Conservation (phyloP, 2,888 invertebrate genomes). For the Cephus runcator region DNA sequence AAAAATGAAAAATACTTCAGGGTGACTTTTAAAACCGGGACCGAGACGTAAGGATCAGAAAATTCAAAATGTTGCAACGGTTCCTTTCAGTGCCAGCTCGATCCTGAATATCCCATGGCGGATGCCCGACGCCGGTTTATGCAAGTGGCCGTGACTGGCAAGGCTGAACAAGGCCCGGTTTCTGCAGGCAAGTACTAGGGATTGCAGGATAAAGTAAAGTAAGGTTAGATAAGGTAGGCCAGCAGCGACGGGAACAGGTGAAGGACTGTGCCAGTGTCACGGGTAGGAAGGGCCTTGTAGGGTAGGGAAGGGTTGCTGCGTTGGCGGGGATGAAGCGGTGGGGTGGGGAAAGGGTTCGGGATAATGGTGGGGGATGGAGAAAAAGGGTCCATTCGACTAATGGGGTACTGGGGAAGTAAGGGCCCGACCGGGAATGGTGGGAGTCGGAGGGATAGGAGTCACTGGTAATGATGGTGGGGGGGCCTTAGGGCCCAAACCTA, state of each 20-base stretch:
- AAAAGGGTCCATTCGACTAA: background rate
- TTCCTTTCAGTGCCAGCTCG: background rate
- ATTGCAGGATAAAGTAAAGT: conserved; percentile 2
- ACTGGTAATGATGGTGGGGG: background rate
- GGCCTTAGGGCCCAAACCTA: background rate
- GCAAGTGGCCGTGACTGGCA: conserved; percentile 33
- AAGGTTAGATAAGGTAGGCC: background rate
- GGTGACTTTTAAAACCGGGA: background rate
- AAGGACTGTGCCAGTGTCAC: conserved; percentile 25
- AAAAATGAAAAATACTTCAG: background rate
- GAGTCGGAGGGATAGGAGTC: background rate
- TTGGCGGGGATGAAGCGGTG: background rate
- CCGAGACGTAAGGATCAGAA: background rate
- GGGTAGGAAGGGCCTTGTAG: background rate
- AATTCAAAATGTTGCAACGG: background rate
- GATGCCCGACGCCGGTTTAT: conserved; percentile 30
- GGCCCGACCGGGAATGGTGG: background rate
- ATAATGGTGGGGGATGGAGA: background rate
- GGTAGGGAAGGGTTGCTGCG: background rate
- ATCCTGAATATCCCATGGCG: background rate
- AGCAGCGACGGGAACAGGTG: conserved; percentile 31
- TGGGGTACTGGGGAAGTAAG: background rate
- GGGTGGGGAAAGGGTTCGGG: background rate
- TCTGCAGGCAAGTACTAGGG: background rate
- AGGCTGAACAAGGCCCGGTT: background rate